These are phyloP conservation scores for Carcina quercana DNA, from an alignment of 2,888 invertebrate genomes.

Conservation along the genomic window DNA sequence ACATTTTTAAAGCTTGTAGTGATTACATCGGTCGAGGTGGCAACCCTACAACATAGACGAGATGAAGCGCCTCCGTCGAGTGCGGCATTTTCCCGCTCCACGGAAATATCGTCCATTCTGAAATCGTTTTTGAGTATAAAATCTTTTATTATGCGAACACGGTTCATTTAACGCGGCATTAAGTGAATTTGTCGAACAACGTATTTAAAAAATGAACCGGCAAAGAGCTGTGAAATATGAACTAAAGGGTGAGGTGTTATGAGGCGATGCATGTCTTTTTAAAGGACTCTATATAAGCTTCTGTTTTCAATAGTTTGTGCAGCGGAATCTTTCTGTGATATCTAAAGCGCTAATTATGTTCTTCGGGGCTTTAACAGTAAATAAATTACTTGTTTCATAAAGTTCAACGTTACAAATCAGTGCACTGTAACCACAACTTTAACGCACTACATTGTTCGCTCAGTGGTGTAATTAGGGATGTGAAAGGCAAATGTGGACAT, in stretches of 20 bases:
- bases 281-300: too few relatives aligned
- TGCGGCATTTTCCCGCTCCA: conserved; percentile 41
- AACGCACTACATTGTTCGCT: too few relatives aligned
- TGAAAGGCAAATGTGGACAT: conserved; percentile 29
- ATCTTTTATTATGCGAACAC: conserved; percentile 70
- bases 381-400: too few relatives aligned
- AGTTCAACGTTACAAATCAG: too few relatives aligned
- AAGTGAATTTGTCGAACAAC: conserved; percentile 72
- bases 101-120: conserved; percentile 61
- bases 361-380: too few relatives aligned
- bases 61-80: conserved; percentile 38
- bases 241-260: conserved; percentile 32
- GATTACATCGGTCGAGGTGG: too few relatives aligned
- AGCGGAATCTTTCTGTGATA: too few relatives aligned
- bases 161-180: conserved; percentile 71
- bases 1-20: too few relatives aligned
- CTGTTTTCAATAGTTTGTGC: too few relatives aligned
- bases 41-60: too few relatives aligned
- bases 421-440: too few relatives aligned
- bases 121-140: conserved; percentile 67
- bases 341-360: too few relatives aligned
- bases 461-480: conserved; percentile 30
- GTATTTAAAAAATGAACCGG: conserved; percentile 65
- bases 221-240: conserved; percentile 52
- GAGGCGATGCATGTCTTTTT: conserved; percentile 28